A percentile compares a stretch with the other conserved stretches of the same genome.
phyloP scores from a whole-genome alignment of 2,113 vertebrate species.

The Phrynocephalus versicolor region DNA sequence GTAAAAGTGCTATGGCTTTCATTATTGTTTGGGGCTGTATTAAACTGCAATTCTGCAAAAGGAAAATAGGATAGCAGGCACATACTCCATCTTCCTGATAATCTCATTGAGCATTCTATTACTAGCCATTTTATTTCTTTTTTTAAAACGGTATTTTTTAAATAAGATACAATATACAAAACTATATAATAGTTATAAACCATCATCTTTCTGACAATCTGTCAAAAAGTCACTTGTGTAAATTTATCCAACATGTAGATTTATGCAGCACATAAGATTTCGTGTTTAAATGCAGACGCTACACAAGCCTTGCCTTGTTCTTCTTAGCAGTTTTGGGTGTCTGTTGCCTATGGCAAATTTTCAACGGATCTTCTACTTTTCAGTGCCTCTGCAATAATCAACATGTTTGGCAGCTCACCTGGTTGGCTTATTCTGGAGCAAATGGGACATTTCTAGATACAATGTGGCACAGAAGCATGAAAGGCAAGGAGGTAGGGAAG shows the following conservation, averaged over 20 bases:
- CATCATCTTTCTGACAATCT: too few species aligned
- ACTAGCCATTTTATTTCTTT: neutral
- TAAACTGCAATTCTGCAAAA: too few species aligned
- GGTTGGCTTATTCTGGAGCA: neutral
- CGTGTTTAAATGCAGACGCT: too few species aligned
- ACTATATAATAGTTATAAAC: too few species aligned
- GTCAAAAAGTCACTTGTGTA: neutral
- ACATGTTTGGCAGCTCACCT: neutral
- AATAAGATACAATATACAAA: too few species aligned
- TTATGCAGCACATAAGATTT: neutral
- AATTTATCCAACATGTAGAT: neutral
- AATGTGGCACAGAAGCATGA: neutral
- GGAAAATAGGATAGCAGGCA: neutral
- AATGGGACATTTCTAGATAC: neutral
- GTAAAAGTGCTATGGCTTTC: neutral
- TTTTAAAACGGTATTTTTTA: too few species aligned
- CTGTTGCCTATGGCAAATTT: neutral
- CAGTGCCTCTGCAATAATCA: neutral
- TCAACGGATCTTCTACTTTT: neutral
- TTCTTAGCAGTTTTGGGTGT: neutral
- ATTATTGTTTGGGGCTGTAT: neutral
- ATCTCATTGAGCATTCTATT: neutral
- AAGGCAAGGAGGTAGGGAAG: neutral
- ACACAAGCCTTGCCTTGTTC: neutral
- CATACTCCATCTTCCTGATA: neutral